phyloP scores from a whole-genome alignment of 2,113 vertebrate genomes.

The Tamias sibiricus region DNA sequence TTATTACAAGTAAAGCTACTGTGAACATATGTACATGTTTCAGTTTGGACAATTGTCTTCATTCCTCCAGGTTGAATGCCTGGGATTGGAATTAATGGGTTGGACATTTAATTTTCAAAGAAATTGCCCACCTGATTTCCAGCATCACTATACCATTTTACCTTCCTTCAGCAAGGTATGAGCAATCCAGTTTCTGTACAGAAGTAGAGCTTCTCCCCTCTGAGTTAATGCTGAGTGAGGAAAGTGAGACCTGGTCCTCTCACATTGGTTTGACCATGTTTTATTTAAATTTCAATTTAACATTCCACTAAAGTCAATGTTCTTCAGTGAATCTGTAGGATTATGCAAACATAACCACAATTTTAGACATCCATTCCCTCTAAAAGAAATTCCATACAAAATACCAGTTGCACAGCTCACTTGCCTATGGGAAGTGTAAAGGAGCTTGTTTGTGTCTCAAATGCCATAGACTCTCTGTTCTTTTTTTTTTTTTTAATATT shows the following conservation, averaged over 20 bases:
- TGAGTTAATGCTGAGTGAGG: background rate
- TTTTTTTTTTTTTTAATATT: too few relatives aligned
- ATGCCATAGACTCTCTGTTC: background rate
- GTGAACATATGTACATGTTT: constrained; percentile 48
- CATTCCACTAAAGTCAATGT: background rate
- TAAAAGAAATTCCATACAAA: background rate
- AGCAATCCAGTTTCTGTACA: background rate
- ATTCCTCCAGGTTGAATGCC: constrained; percentile 59
- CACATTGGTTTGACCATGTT: background rate
- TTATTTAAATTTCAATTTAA: background rate
- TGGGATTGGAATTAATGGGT: constrained; percentile 15
- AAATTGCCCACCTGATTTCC: constrained; percentile 45
- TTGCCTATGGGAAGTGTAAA: background rate
- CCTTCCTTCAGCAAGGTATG: background rate
- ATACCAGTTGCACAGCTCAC: background rate
- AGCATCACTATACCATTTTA: constrained; percentile 6
- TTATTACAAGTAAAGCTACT: constrained; percentile 57
- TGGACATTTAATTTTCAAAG: constrained; percentile 51
- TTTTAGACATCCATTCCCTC: constrained; percentile 17
- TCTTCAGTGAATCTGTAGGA: background rate
- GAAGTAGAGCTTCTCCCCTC: background rate
- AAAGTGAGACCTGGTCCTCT: background rate
- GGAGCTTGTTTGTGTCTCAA: background rate
- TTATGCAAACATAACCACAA: background rate
- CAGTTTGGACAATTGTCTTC: constrained; percentile 38